Conservation (phyloP, 2,113 vertebrate genomes). For the Austrofundulus limnaeus region DNA sequence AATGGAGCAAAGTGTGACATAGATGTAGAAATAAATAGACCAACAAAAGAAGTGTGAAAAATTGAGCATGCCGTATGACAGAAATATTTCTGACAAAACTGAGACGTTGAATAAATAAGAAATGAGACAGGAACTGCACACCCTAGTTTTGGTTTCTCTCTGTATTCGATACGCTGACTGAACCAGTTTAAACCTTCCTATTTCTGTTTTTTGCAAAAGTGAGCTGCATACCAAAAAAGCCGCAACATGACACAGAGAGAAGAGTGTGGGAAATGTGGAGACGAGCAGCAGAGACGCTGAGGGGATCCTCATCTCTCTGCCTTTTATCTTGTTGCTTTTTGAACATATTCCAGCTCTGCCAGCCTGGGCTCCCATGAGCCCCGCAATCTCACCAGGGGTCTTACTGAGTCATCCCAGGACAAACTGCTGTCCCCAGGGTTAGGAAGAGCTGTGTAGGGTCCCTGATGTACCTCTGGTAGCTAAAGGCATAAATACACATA, state of each 20-base stretch:
- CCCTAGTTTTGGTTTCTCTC: conserved; percentile 34
- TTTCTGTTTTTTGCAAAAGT: not conserved
- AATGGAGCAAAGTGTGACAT: no score
- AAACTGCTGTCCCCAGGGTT: conserved; percentile 28
- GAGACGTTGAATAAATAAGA: conserved; percentile 37
- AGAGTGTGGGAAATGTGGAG: conserved; percentile 13
- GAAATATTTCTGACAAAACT: no score
- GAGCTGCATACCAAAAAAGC: conserved; percentile 26
- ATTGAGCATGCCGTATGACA: no score
- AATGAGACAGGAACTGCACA: conserved; percentile 22
- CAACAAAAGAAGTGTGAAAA: not conserved
- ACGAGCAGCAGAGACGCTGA: conserved; percentile 6
- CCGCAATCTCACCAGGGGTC: conserved; percentile 28
- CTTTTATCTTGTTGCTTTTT: conserved; percentile 64
- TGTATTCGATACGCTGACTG: conserved; percentile 18
- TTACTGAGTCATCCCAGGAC: conserved; percentile 50
- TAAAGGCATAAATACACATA: conserved; percentile 3
- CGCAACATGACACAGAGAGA: conserved; percentile 24
- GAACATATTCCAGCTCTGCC: conserved; percentile 54
- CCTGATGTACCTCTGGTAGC: conserved; percentile 12
- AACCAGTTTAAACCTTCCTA: conserved; percentile 36
- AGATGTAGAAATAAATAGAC: not conserved
- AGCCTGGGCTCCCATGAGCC: conserved; percentile 33
- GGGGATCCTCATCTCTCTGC: conserved; percentile 24
- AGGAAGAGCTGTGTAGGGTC: conserved; percentile 5